phyloP scores from a whole-genome alignment of 2,797 vertebrate genomes.

The Limnodromus scolopaceus region DNA sequence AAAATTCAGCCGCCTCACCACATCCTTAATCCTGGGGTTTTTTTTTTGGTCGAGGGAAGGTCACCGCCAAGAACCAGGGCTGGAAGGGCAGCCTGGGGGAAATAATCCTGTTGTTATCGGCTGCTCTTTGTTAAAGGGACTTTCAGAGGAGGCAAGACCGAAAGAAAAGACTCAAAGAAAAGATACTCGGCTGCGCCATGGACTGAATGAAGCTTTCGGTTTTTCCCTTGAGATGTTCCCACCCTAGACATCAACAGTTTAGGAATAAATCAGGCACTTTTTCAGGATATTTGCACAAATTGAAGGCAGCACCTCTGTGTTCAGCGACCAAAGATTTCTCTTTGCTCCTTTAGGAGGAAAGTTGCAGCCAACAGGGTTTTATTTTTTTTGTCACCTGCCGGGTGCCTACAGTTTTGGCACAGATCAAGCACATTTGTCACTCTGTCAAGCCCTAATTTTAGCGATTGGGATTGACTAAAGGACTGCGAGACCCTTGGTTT shows the following conservation, averaged over 20 bases:
- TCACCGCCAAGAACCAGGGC: background rate
- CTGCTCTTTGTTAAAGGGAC: background rate
- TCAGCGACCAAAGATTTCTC: background rate
- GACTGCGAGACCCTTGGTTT: constrained; percentile 21
- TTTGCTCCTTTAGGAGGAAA: background rate
- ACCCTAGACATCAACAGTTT: background rate
- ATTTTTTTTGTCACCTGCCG: background rate
- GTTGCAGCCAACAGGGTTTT: background rate
- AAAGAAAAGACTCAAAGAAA: background rate
- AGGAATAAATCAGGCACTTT: background rate
- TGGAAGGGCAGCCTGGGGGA: background rate
- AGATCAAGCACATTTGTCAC: background rate
- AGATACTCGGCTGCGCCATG: fast-evolving
- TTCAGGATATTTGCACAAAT: background rate
- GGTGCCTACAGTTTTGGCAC: background rate
- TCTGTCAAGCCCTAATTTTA: constrained; percentile 50
- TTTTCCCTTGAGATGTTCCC: background rate
- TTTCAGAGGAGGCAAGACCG: background rate
- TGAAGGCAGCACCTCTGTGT: background rate
- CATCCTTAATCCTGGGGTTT: background rate
- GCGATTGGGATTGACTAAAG: background rate
- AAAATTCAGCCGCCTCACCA: background rate
- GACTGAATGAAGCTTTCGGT: fast-evolving
- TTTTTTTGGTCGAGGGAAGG: background rate
- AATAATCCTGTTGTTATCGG: background rate